Evolutionary conservation across 2,888 invertebrate species (phyloP).

Genomic region (Ernsta delagoae): DNA sequence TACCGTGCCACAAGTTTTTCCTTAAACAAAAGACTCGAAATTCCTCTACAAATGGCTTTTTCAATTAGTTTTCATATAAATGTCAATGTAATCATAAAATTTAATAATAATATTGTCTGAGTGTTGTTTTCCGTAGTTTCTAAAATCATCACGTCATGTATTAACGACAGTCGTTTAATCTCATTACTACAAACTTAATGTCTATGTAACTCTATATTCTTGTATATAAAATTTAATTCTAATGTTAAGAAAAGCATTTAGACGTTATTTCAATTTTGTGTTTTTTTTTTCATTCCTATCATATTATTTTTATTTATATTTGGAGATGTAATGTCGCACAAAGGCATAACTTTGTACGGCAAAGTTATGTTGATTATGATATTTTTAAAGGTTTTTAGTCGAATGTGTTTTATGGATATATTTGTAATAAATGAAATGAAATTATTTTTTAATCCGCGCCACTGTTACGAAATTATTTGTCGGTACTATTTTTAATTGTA

Average conservation of each 20-base stretch:
- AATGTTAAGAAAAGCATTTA: constrained; percentile 50
- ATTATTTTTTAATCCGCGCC: constrained; percentile 60
- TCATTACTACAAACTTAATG: constrained; percentile 58
- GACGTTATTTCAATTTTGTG: constrained; percentile 44
- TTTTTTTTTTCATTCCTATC: constrained; percentile 35
- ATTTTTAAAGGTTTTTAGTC: constrained; percentile 55
- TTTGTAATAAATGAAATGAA: constrained; percentile 48
- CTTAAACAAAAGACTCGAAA: constrained; percentile 16
- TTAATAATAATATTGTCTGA: constrained; percentile 12
- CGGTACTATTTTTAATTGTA: constrained; percentile 74
- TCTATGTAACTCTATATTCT: constrained; percentile 71
- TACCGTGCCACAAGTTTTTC: constrained; percentile 29
- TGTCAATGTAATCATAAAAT: constrained; percentile 16
- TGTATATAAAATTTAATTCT: constrained; percentile 68
- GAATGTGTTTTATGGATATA: constrained; percentile 46
- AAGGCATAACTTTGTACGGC: constrained; percentile 49
- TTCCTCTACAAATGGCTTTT: constrained; percentile 8
- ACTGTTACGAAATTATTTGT: constrained; percentile 69
- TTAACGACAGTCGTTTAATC: constrained; percentile 59
- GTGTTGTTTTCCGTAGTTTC: constrained; percentile 48
- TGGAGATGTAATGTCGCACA: constrained; percentile 64
- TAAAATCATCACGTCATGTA: constrained; percentile 21
- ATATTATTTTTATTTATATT: constrained; percentile 42
- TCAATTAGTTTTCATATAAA: constrained; percentile 1
- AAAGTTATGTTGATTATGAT: constrained; percentile 46